Evolutionary conservation across 2,113 vertebrate genomes (phyloP), one percentile per base, ranked within the genome.

Genomic region (Rhegmatorhina hoffmannsi): DNA sequence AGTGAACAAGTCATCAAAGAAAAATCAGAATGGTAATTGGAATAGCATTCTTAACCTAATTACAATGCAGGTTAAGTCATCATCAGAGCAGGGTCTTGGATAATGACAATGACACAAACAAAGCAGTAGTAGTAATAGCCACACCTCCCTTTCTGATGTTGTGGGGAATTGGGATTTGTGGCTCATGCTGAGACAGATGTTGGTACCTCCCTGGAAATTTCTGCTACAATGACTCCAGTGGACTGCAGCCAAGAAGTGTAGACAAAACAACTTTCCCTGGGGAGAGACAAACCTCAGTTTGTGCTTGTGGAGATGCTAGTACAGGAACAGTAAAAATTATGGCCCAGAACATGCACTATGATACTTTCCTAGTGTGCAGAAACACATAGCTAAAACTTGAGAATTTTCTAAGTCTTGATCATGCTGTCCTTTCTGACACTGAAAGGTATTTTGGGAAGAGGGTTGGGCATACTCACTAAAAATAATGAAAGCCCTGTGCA

Each of bases 21-120:
- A 34, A 97, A 96, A 67, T 84, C 92, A 84, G 46, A 73, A 24
- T 5, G 10, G 44, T 67, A 92, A 82, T 75, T 80, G 55, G 64
- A 94, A 68, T 25, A 40, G 47, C 44, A 36, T 74, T 92, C 80
- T 79, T 90, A 93, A 76, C 75, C 59, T 90, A 93, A 95, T 79
- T 96, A 60, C 68, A 44, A 1, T 17, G 50, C 78, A 92, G 72
- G 67, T 74, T 60, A 90, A 94, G 70, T 23, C 46, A 36, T 70
- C 38, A 44, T 33, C 60, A 46, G 60, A 68, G 34, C 1, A 74
- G 46, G 7, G 50, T 47, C 66, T 40, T 87, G 67, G n/a, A 13
- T 87, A 59, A 77, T 43, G 88, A 72, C 63, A 92, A 31, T 55
- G 68, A 87, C 73, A 89, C n/a, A 87, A 88, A 92, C 60, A 81